Evolutionary conservation across 2,888 invertebrate species (phyloP).

Genomic region (Synergus laeviventris): DNA sequence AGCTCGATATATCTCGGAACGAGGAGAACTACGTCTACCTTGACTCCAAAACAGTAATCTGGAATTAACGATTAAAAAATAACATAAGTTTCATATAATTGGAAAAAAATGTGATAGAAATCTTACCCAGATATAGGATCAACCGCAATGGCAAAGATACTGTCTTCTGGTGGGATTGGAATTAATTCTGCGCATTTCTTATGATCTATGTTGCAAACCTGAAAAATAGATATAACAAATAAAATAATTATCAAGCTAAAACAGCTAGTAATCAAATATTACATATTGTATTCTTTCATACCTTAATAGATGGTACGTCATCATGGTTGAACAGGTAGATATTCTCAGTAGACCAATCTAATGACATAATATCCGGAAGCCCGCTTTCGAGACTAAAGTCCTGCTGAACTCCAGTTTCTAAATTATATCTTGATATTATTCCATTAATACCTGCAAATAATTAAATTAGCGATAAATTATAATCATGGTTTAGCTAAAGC

Average conservation of each 20-base stretch:
- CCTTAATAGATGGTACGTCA: not conserved
- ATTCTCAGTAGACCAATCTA: conserved; percentile 33
- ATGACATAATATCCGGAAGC: conserved; percentile 8
- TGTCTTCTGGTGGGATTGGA: not conserved
- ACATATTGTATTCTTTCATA: not conserved
- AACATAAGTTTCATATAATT: too few species aligned
- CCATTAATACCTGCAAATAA: not conserved
- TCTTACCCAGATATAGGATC: conserved; percentile 30
- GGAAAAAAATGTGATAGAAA: not conserved
- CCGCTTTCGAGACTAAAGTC: not conserved
- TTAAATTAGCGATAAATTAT: not conserved
- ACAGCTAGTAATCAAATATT: not conserved
- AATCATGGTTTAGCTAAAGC: not conserved
- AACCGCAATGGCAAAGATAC: conserved; percentile 12
- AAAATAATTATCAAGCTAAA: not conserved
- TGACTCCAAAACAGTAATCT: conserved; percentile 75
- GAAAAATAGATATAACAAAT: not conserved
- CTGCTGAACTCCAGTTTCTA: not conserved
- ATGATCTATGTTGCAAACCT: conserved; percentile 30
- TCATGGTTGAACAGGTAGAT: not conserved
- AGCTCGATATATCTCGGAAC: conserved; percentile 68
- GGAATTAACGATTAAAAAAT: conserved; percentile 42
- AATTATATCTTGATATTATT: not conserved
- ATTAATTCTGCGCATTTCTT: not conserved
- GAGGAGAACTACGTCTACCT: conserved; percentile 56